These are phyloP conservation scores for Coreoperca whiteheadi DNA, from an alignment of 2,113 vertebrate species.

Conservation along the genomic window DNA sequence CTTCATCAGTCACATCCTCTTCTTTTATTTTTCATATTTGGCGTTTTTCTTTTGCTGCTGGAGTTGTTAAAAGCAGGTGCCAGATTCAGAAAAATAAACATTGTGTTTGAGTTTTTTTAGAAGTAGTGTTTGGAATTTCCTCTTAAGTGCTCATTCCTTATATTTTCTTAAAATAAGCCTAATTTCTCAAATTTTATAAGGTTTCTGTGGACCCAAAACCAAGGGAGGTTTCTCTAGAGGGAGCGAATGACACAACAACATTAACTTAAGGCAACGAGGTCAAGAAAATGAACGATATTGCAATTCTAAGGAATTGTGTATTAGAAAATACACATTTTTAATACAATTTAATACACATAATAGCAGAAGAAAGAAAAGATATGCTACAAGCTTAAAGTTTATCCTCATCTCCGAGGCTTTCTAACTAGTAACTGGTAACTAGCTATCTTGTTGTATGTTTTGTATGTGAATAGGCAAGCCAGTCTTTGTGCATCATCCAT, in stretches of 20 bases:
- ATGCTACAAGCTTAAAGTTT: neutral
- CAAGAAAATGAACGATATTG: too few species aligned
- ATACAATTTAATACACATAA: neutral
- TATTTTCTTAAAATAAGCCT: neutral
- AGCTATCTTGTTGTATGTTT: neutral
- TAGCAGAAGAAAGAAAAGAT: neutral
- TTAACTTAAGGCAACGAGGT: neutral
- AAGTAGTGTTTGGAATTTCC: neutral
- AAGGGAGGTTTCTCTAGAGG: neutral
- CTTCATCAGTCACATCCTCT: neutral
- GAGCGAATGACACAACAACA: neutral
- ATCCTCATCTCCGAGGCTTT: neutral
- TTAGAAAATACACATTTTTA: neutral
- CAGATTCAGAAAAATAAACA: neutral
- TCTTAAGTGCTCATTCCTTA: neutral
- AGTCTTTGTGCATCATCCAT: neutral
- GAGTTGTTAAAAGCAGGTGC: neutral
- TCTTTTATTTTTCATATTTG: neutral
- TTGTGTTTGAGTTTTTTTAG: neutral
- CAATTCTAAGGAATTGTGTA: neutral
- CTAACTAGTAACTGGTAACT: neutral
- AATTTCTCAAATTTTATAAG: neutral
- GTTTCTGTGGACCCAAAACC: neutral
- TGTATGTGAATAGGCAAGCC: neutral
- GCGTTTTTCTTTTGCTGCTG: neutral